Conservation (phyloP, 2,797 vertebrate species). For the Etheostoma perlongum region DNA sequence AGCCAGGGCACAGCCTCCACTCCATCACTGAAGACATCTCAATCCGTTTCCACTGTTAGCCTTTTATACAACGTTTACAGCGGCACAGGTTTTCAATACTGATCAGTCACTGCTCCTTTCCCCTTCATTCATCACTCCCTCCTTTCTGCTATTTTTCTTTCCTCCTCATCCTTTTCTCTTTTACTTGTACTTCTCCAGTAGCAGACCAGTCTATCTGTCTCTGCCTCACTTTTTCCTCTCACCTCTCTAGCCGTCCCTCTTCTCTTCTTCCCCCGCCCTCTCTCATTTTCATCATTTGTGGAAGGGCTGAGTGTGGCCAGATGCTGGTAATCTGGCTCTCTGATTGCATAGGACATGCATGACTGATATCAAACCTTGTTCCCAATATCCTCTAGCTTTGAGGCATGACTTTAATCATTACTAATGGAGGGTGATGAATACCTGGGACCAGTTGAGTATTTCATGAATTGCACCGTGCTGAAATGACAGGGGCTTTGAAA, state of each 20-base stretch:
- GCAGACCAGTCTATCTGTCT: conserved; percentile 49
- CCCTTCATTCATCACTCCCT: conserved; percentile 82
- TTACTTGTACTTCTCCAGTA: conserved; percentile 28
- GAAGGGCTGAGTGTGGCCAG: conserved; percentile 59
- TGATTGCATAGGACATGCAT: conserved; percentile 72
- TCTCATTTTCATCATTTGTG: conserved; percentile 60
- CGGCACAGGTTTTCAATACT: conserved; percentile 80
- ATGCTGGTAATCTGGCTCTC: conserved; percentile 71
- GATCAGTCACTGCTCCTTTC: conserved; percentile 80
- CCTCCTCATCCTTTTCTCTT: conserved; percentile 60
- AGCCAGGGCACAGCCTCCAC: conserved; percentile 69
- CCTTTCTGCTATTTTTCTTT: conserved; percentile 51
- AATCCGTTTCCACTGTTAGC: conserved; percentile 78
- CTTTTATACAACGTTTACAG: conserved; percentile 78
- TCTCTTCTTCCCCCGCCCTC: not conserved
- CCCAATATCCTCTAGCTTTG: conserved; percentile 63
- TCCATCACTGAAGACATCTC: conserved; percentile 84
- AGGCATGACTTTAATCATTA: conserved; percentile 73
- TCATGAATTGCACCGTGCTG: conserved; percentile 47
- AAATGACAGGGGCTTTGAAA: conserved; percentile 17
- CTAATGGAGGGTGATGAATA: conserved; percentile 77
- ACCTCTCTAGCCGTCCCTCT: conserved; percentile 14
- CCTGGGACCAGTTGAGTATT: conserved; percentile 59
- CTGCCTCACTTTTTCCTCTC: conserved; percentile 31
- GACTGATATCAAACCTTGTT: conserved; percentile 71